A percentile compares a stretch with the other conserved stretches of the same genome.
These are phyloP conservation scores for Deroptyus accipitrinus DNA, from an alignment of 2,113 vertebrate species.

Conservation along the genomic window DNA sequence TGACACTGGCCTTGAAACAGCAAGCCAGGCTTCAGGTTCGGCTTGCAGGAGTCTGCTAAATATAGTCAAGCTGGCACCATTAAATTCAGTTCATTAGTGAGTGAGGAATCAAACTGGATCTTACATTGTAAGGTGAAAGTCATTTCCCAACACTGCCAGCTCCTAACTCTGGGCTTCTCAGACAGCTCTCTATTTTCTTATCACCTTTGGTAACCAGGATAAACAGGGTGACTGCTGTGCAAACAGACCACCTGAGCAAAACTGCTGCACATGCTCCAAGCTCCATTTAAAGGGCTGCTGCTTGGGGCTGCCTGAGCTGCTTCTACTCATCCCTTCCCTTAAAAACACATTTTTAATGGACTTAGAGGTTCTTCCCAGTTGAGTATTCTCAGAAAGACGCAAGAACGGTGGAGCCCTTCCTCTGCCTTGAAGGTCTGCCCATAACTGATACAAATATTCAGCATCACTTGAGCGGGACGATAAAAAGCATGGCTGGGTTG, in stretches of 20 bases:
- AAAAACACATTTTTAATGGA: neutral
- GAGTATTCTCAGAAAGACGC: neutral
- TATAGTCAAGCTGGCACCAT: neutral
- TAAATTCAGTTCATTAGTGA: slow-evolving; percentile 23
- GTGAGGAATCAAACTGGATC: slow-evolving; percentile 31
- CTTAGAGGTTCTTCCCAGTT: neutral
- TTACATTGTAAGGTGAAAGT: neutral
- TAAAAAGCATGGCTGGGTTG: neutral
- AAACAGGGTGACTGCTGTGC: neutral
- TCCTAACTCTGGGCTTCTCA: neutral
- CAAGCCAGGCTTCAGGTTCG: neutral
- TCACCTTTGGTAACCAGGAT: neutral
- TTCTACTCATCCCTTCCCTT: neutral
- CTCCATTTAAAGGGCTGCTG: neutral
- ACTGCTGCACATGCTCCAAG: neutral
- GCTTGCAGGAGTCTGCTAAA: neutral
- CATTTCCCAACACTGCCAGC: neutral
- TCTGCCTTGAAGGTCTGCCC: neutral
- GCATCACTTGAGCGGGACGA: neutral
- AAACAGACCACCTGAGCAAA: neutral
- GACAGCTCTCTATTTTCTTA: neutral
- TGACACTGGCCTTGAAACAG: neutral
- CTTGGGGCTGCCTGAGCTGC: neutral
- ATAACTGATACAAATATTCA: neutral
- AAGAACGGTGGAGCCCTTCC: neutral